A percentile compares a stretch with the other conserved stretches of the same genome.
phyloP scores from a whole-genome alignment of 2,113 vertebrate species.

The Megaceryle maxima region DNA sequence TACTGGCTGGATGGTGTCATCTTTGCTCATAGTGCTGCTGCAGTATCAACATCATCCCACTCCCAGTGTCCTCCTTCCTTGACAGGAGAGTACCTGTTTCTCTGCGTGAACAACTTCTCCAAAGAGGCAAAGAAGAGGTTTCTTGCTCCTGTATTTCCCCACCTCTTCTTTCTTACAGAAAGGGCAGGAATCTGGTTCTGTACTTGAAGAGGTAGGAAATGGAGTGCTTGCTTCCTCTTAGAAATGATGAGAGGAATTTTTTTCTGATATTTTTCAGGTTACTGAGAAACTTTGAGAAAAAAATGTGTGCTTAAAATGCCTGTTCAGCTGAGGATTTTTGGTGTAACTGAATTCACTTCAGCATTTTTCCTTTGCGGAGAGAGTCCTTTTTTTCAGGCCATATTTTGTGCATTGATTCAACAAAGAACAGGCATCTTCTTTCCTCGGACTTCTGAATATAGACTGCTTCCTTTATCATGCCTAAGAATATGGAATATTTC shows the following conservation, averaged over 20 bases:
- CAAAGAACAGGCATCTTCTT: not conserved
- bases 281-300: not conserved
- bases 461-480: not conserved
- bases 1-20: not conserved
- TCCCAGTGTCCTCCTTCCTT: not conserved
- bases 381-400: not conserved
- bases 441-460: not conserved
- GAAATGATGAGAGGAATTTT: not conserved
- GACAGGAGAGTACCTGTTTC: not conserved
- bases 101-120: not conserved
- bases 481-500: not conserved
- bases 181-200: not conserved
- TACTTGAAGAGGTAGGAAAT: not conserved
- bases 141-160: not conserved
- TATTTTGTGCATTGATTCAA: not conserved
- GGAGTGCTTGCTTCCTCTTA: not conserved
- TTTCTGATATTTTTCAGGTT: not conserved
- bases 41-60: not conserved
- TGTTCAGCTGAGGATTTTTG: not conserved
- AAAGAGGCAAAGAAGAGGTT: not conserved
- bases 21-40: not conserved
- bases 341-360: not conserved
- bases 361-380: not conserved
- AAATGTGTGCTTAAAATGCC: not conserved
- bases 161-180: not conserved